phyloP scores from a whole-genome alignment of 2,797 vertebrate species.

The Melanotaenia maccullochi region DNA sequence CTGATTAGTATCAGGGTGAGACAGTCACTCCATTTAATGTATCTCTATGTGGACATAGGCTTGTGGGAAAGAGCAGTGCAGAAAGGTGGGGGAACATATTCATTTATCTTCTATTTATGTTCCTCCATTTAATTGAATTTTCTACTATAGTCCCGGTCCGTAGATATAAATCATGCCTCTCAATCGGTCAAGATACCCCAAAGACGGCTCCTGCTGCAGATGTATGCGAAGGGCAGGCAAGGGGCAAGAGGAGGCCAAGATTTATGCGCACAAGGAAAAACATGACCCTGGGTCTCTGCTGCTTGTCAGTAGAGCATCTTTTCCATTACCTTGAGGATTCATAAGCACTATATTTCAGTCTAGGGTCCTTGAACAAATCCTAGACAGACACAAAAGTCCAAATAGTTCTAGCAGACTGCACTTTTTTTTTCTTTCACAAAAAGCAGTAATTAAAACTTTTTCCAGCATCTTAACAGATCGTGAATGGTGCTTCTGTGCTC shows the following conservation, averaged over 20 bases:
- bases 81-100: conserved; percentile 53
- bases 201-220: conserved; percentile 65
- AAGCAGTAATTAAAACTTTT: conserved; percentile 31
- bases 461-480: background rate
- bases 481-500: background rate
- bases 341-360: conserved; percentile 70
- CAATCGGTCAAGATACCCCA: conserved; percentile 73
- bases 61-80: conserved; percentile 23
- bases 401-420: conserved; percentile 19
- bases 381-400: conserved; percentile 42
- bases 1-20: conserved; percentile 31
- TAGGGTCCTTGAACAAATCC: conserved; percentile 63
- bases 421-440: conserved; percentile 8
- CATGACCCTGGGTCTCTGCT: conserved; percentile 71
- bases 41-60: conserved; percentile 48
- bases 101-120: conserved; percentile 76
- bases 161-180: conserved; percentile 73
- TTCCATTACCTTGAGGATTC: conserved; percentile 77
- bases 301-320: conserved; percentile 72
- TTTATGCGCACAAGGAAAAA: conserved; percentile 75
- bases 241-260: conserved; percentile 66
- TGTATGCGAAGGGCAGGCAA: conserved; percentile 59
- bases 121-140: conserved; percentile 79
- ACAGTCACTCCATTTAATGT: conserved; percentile 27
- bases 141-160: conserved; percentile 48